Evolutionary conservation across 2,888 invertebrate species (phyloP).

Genomic region (Agrotis exclamationis): DNA sequence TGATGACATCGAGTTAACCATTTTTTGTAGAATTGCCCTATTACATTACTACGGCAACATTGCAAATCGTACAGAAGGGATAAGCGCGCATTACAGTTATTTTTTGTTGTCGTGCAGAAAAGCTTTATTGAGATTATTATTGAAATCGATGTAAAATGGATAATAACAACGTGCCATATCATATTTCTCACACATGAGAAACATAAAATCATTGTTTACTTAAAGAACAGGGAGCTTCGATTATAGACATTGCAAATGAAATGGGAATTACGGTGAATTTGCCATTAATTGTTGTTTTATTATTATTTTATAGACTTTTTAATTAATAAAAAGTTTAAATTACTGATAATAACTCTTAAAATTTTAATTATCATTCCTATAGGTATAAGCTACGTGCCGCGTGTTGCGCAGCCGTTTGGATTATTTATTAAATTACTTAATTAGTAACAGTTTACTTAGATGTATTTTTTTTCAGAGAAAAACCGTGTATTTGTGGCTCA

Average conservation of each 20-base stretch:
- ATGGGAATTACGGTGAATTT: slow-evolving; percentile 1
- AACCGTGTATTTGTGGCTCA: slow-evolving; percentile 3
- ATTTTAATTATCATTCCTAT: neutral
- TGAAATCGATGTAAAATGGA: neutral
- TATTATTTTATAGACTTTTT: neutral
- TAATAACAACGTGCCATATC: neutral
- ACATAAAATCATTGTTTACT: neutral
- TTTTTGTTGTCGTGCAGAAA: no score
- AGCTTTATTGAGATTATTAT: neutral
- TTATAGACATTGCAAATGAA: slow-evolving; percentile 1
- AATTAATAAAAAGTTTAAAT: neutral
- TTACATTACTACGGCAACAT: no score
- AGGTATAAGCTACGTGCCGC: neutral
- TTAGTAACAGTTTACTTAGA: neutral
- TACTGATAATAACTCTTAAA: neutral
- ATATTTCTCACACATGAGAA: neutral
- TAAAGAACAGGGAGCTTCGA: neutral
- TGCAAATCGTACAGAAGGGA: no score
- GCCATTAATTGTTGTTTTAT: neutral
- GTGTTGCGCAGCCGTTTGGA: neutral
- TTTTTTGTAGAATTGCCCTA: no score
- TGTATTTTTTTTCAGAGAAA: neutral
- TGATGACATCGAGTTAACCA: no score
- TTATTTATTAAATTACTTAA: neutral
- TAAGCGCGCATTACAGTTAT: no score